A percentile compares a stretch with the other conserved stretches of the same genome.
Conservation (phyloP, 2,888 invertebrate genomes). For the Aphodius granarius region DNA sequence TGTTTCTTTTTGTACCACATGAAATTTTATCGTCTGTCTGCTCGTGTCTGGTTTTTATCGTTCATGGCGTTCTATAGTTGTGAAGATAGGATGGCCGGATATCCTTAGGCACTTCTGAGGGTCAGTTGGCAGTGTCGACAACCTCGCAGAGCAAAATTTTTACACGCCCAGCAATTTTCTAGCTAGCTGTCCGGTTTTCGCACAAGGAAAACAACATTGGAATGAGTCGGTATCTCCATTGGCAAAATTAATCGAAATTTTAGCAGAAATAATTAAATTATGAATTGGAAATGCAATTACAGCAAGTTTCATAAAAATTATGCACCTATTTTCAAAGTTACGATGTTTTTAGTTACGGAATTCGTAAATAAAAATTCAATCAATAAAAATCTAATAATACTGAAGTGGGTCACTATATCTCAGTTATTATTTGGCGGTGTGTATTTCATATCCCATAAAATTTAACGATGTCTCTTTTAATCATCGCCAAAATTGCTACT, state of each 20-base stretch:
- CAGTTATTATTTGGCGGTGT: neutral
- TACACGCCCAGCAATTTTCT: neutral
- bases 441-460: neutral
- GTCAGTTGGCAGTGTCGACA: neutral
- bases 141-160: neutral
- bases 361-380: too few species aligned
- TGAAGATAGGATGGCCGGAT: neutral
- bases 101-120: neutral
- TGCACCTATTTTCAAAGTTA: too few species aligned
- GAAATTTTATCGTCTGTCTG: neutral
- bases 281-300: too few species aligned
- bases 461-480: neutral
- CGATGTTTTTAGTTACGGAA: too few species aligned
- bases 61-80: neutral
- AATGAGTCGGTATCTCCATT: too few species aligned
- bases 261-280: too few species aligned
- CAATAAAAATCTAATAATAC: neutral
- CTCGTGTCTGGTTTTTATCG: neutral
- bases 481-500: neutral
- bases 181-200: neutral
- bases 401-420: neutral
- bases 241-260: too few species aligned
- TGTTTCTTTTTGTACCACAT: too few species aligned
- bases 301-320: too few species aligned
- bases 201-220: neutral